phyloP scores from a whole-genome alignment of 2,113 vertebrate genomes.

The Zapus hudsonius region DNA sequence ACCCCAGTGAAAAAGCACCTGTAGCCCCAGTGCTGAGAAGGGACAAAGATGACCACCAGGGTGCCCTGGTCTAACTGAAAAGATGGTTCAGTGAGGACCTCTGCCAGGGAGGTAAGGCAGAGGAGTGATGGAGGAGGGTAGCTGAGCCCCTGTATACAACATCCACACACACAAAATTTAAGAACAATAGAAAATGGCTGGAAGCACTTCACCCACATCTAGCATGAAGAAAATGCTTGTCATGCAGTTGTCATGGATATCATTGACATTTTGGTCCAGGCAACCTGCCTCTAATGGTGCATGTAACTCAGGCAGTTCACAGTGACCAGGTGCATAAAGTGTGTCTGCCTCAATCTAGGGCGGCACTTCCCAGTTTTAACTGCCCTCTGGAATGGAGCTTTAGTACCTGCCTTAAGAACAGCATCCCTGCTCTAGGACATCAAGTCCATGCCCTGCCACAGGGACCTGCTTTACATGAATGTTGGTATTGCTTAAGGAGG shows the following conservation, averaged over 20 bases:
- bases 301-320: neutral
- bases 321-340: neutral
- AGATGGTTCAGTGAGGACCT: no score
- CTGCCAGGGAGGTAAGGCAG: no score
- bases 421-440: neutral
- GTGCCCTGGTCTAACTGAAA: no score
- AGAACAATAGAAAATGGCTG: neutral
- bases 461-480: neutral
- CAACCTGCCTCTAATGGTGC: neutral
- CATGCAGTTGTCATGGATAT: neutral
- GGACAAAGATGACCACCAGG: no score
- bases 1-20: no score
- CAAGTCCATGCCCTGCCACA: neutral
- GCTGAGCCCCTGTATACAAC: no score
- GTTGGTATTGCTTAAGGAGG: no score
- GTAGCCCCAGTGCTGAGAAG: no score
- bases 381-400: neutral
- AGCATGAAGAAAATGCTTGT: neutral
- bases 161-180: no score
- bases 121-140: no score
- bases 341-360: neutral
- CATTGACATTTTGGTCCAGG: slow-evolving; percentile 39
- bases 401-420: neutral
- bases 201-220: neutral
- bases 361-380: neutral